Percentiles rank a stretch among this genome's conserved stretches.
These are phyloP conservation scores for Cromileptes altivelis DNA, from an alignment of 2,113 vertebrate species.

Conservation along the genomic window DNA sequence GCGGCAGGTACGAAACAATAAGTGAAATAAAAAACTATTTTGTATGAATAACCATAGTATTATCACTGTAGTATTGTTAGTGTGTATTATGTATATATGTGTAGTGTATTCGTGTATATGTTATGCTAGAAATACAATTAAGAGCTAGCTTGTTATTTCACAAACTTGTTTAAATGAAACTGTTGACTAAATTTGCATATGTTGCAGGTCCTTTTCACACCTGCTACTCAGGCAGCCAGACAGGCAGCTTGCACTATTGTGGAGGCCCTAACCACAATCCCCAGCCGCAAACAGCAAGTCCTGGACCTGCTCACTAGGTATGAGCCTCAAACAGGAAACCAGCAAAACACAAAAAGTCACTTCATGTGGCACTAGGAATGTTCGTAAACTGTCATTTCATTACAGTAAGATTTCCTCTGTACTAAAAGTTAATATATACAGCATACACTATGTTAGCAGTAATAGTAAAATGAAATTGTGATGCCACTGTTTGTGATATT, in stretches of 20 bases:
- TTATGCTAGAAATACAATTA: background rate
- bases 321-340: background rate
- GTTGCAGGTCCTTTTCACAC: constrained; percentile 96
- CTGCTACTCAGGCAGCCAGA: constrained; percentile 96
- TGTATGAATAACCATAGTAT: background rate
- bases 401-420: background rate
- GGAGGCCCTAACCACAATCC: constrained; percentile 95
- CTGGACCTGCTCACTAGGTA: constrained; percentile 98
- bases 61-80: no score
- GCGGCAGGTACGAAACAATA: constrained; percentile 87
- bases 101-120: no score
- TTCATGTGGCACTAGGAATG: background rate
- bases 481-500: no score
- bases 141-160: background rate
- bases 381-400: background rate
- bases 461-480: background rate
- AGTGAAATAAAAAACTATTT: background rate
- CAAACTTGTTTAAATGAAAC: background rate
- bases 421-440: background rate
- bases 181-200: constrained; percentile 8
- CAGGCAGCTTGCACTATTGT: constrained; percentile 98
- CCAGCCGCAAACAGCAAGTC: constrained; percentile 97
- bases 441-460: background rate
- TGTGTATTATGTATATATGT: no score
- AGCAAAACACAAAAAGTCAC: background rate